A percentile compares a stretch with the other conserved stretches of the same genome.
phyloP scores from a whole-genome alignment of 2,888 invertebrate species.

The Dione vanillae region DNA sequence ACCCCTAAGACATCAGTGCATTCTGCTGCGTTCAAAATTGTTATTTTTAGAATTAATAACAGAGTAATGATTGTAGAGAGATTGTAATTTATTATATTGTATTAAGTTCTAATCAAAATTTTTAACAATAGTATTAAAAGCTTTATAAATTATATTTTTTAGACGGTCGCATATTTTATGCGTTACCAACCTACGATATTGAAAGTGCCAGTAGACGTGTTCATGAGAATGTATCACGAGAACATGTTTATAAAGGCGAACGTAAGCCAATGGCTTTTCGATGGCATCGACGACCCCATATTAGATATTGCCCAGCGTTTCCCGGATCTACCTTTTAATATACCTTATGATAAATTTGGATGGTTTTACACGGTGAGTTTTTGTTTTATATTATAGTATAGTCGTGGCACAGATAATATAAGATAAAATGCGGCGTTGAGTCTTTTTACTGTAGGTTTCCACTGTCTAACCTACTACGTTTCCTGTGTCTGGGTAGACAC shows the following conservation, averaged over 20 bases:
- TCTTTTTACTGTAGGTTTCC: no score
- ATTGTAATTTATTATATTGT: no score
- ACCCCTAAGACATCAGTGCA: no score
- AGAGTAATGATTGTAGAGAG: no score
- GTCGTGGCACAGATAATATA: no score
- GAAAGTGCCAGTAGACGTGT: slow-evolving; percentile 76
- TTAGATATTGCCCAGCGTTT: slow-evolving; percentile 83
- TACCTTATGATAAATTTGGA: slow-evolving; percentile 91
- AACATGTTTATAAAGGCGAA: slow-evolving; percentile 85
- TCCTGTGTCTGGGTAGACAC: no score
- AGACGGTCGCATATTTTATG: slow-evolving; percentile 87
- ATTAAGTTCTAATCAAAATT: background rate
- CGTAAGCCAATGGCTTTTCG: slow-evolving; percentile 89
- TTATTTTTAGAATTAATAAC: no score
- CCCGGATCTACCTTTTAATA: slow-evolving; percentile 77
- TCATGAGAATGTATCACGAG: slow-evolving; percentile 82
- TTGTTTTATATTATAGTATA: no score
- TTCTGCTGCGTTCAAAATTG: no score
- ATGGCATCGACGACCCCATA: slow-evolving; percentile 91
- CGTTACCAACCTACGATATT: slow-evolving; percentile 70
- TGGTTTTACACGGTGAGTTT: slow-evolving; percentile 91
- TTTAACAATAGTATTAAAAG: no score
- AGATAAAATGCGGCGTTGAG: no score
- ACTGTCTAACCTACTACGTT: no score
- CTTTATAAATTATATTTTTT: slow-evolving; percentile 40